Base-by-base conservation (phyloP, 2,888 invertebrate species). In the Caenorhabditis sp. region DNA sequence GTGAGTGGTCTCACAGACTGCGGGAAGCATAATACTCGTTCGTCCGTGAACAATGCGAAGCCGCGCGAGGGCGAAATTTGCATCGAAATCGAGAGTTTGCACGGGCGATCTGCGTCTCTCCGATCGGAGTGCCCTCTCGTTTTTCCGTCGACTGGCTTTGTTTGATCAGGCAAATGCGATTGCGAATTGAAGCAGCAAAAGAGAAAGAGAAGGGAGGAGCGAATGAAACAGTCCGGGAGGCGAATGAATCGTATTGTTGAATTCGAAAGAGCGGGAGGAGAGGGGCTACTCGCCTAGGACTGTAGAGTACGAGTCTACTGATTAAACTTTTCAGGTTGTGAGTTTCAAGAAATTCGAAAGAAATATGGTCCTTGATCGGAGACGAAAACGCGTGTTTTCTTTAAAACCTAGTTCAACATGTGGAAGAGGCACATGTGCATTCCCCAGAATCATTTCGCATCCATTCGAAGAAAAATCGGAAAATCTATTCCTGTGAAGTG, bases 11-110 rank as follows among this genome's bases (percentile, higher is more conserved):
- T 8, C 52, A 2, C 24, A 53, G 13, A 37, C 22, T 2, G 22
- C 2, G 35, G 15, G 35, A 48, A 35, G 43, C 22, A 37, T 53
- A 55, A 56, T 58, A 59, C 59, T 43, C 59, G 46, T 66, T 66
- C 58, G 56, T 56, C 37, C 37, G 48, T 39, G 46, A 55, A 66
- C 65, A 66, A 66, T 52, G 62, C 50, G 50, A 65, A 63, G 53
- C 53, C 45, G 15, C 43, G 24, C n/a, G 15, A 27, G 20, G 15
- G 9, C 39, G 56, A 68, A 68, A 68, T 68, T 68, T 68, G 68
- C 68, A 68, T 68, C 59, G 68, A 68, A 68, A 68, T 68, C 68
- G 68, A 68, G 59, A 68, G 68, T 68, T 68, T 68, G 45, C 65
- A 66, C 65, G 55, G 32, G 15, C 15, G 11, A 48, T 32, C 58